These are phyloP conservation scores for Bos indicus DNA, from an alignment of 2,113 vertebrate genomes.

Conservation along the genomic window DNA sequence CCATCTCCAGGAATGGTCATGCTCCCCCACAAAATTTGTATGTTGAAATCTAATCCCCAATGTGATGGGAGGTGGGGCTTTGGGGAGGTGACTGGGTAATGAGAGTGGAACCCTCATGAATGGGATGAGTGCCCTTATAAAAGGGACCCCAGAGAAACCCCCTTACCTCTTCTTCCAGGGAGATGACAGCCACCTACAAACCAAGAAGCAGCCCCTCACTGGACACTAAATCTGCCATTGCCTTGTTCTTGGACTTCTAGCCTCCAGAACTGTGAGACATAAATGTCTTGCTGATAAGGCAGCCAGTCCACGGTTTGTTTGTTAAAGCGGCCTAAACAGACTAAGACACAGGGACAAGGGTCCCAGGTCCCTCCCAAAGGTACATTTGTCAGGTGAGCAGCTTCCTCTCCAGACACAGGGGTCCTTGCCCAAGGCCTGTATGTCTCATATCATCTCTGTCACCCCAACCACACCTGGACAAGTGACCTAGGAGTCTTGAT, in stretches of 20 bases:
- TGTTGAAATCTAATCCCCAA: neutral
- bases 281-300: neutral
- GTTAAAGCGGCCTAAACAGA: neutral
- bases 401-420: rapidly evolving
- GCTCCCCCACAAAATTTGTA: neutral
- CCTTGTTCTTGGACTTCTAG: neutral
- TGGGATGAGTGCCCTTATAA: neutral
- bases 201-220: neutral
- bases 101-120: neutral
- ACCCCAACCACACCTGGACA: rapidly evolving
- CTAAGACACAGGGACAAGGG: neutral
- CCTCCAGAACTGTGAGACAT: neutral
- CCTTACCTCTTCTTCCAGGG: neutral
- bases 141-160: neutral
- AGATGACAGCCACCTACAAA: neutral
- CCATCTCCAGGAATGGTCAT: neutral
- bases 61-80: neutral
- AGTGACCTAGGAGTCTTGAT: neutral
- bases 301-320: neutral
- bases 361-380: neutral
- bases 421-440: neutral
- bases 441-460: neutral
- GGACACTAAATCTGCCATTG: neutral
- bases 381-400: neutral
- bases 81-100: neutral